Conservation (phyloP, 2,113 vertebrate genomes). For the Cnemophilus loriae region DNA sequence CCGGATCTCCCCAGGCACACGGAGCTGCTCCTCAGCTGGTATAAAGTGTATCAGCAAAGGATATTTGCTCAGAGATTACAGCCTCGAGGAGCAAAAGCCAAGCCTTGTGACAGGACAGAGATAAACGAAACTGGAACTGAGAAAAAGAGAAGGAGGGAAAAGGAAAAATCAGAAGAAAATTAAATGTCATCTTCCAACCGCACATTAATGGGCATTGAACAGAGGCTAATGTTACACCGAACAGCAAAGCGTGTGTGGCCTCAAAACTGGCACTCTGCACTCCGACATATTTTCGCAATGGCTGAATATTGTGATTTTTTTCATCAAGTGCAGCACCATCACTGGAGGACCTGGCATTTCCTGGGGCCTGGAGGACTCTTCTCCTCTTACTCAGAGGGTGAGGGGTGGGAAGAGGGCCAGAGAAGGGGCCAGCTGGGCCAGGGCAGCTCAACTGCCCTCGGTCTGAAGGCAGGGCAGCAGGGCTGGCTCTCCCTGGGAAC, state of each 20-base stretch:
- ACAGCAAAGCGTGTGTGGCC: neutral
- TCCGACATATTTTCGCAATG: neutral
- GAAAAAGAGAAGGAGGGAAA: neutral
- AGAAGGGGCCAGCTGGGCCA: neutral
- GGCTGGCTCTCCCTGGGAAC: neutral
- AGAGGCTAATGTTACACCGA: neutral
- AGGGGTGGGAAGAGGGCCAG: neutral
- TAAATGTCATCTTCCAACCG: neutral
- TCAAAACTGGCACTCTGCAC: neutral
- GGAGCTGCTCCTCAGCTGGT: neutral
- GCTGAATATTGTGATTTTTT: neutral
- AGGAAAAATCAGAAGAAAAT: neutral
- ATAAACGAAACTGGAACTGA: neutral
- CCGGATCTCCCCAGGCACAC: accelerated
- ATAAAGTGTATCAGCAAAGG: neutral
- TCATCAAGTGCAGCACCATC: neutral
- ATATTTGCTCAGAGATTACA: neutral
- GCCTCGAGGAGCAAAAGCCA: neutral
- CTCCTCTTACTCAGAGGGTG: neutral
- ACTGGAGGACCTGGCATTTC: neutral
- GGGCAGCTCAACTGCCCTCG: neutral
- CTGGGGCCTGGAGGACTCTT: accelerated
- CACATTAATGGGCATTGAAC: neutral
- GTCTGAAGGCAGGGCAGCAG: neutral
- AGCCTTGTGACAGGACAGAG: neutral